Base-by-base conservation (phyloP, 2,888 invertebrate genomes). In the Leptopilina drosophilae region DNA sequence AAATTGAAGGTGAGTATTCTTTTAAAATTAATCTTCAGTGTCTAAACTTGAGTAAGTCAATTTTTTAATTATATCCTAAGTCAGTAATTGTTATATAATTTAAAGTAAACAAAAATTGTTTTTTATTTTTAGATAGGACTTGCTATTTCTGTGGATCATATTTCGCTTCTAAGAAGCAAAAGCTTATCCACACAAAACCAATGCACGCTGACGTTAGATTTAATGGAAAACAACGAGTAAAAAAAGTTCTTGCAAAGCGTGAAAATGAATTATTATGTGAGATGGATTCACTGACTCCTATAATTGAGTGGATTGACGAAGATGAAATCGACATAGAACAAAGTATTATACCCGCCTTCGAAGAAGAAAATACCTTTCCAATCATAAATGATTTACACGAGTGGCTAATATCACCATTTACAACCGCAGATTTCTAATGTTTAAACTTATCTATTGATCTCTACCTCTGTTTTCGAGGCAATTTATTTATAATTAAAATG, bases 101-200 rank as follows among this genome's bases (percentile, higher is more conserved):
- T 20, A 65, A 5, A 42, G 1, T 65, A 65, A 65, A 26, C 14
- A 14, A 40, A 65, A 65, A 5, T 65, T 65, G 20, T 20, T 33
- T 9, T 66, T 46, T 46, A 14, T 42, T 66, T 66, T 40, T 40
- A 66, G 66, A 66, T 11, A 66, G 66, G 8, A 66, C 66, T n/a
- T 66, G 66, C 40, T 14, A 66, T 7, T 40, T 46, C n/a, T 66
- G 66, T 66, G 66, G 66, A 40, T 40, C 66, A n/a, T 66, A 66
- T 33, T 66, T 66, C 11, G 66, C 66, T n/a, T 42, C 66, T 40
- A 66, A 66, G 11, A 66, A 66, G 46, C 66, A 66, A 66, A 66
- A 40, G 46, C 14, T 42, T 42, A 20, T 20, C 9, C 66, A 66
- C 46, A 46, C 40, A 66, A 66, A 66, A 66, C 2, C 66, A 66